Conservation (phyloP, 2,113 vertebrate genomes). For the Dasyornis broadbenti region DNA sequence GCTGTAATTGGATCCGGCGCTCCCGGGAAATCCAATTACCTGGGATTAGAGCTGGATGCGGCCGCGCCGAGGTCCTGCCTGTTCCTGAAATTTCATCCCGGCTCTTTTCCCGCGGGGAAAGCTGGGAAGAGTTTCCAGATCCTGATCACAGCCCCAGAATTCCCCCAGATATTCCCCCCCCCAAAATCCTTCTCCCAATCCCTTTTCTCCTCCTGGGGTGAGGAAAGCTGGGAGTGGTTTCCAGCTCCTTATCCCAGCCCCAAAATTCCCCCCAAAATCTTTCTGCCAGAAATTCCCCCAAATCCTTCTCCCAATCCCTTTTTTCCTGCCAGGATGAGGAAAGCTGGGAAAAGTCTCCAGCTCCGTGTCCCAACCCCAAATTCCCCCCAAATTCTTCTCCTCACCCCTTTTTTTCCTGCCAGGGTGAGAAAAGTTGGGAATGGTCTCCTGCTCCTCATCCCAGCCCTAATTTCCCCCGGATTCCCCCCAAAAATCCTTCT, state of each 20-base stretch:
- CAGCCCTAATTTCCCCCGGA: not conserved
- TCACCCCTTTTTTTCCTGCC: not conserved
- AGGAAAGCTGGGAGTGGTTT: not conserved
- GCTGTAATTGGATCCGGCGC: constrained; percentile 61
- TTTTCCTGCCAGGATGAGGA: no score
- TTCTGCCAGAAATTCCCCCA: no score
- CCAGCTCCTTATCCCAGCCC: not conserved
- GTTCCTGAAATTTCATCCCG: accelerated
- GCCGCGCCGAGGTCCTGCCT: not conserved
- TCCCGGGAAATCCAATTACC: constrained; percentile 67
- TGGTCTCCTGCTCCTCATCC: not conserved
- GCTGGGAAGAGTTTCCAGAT: not conserved
- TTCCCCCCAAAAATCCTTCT: no score
- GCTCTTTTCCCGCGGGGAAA: not conserved
- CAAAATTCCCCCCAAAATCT: not conserved
- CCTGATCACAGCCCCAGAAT: not conserved
- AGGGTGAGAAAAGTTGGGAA: not conserved
- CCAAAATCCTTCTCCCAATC: not conserved
- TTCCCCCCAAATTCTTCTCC: not conserved
- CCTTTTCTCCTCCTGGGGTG: accelerated
- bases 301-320: no score
- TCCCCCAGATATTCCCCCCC: no score
- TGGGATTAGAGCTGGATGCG: constrained; percentile 1
- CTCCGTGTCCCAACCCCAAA: not conserved
- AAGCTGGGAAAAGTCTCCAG: not conserved